Conservation (phyloP, 2,797 vertebrate species). For the Cephalopachus bancanus region DNA sequence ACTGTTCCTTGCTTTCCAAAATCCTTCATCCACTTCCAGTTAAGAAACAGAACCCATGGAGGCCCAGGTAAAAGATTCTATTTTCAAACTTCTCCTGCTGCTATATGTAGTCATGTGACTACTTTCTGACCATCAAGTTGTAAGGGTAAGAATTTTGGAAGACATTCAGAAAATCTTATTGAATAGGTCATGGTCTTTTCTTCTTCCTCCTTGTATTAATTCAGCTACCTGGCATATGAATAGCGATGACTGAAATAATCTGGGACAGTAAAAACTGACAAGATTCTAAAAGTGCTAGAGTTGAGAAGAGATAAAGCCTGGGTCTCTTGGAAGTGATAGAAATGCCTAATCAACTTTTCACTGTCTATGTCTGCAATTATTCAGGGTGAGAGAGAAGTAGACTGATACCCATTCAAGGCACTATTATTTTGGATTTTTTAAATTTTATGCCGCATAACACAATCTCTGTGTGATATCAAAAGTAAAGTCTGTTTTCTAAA, state of each 20-base stretch:
- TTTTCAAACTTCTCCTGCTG: not conserved
- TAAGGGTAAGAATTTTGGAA: not conserved
- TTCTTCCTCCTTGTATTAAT: not conserved
- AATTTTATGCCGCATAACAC: not conserved
- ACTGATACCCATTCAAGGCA: not conserved
- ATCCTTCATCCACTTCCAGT: not conserved
- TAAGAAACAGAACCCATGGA: not conserved
- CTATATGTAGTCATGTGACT: accelerated
- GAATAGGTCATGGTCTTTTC: not conserved
- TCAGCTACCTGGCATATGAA: not conserved
- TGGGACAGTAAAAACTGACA: not conserved
- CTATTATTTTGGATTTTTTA: not conserved
- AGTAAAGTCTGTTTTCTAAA: slow-evolving; percentile 27
- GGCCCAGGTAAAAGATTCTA: not conserved
- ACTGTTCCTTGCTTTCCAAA: not conserved
- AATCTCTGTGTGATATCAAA: not conserved
- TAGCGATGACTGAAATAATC: not conserved
- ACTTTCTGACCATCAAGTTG: not conserved
- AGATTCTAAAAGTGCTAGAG: not conserved
- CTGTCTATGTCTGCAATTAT: not conserved
- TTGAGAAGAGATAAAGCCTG: not conserved
- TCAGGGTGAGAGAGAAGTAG: not conserved
- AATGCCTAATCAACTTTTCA: not conserved
- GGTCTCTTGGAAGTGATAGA: not conserved
- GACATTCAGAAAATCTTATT: not conserved